These are phyloP conservation scores for Strix aluco DNA, from an alignment of 2,113 vertebrate genomes.

Conservation along the genomic window DNA sequence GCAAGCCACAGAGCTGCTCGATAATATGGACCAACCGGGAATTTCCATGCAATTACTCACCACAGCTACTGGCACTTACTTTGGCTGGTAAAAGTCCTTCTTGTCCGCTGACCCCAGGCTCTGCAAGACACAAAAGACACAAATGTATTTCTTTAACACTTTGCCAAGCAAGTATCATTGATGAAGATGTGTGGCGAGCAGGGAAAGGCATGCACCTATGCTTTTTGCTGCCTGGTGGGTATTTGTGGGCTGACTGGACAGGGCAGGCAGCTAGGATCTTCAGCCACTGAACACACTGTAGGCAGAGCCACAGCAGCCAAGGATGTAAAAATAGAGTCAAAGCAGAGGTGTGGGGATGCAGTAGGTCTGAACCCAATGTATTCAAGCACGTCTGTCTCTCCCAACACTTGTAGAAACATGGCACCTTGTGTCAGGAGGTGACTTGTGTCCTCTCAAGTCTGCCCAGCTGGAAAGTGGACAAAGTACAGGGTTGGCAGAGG, in stretches of 20 bases:
- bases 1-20: neutral
- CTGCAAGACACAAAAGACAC: slow-evolving; percentile 72
- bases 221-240: accelerated
- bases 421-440: neutral
- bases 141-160: neutral
- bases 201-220: neutral
- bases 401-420: neutral
- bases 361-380: neutral
- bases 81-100: slow-evolving; percentile 81
- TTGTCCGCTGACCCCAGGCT: slow-evolving; percentile 86
- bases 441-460: neutral
- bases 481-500: neutral
- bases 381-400: neutral
- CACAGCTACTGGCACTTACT: slow-evolving; percentile 72
- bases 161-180: neutral
- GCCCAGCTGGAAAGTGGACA: neutral
- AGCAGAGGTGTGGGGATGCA: neutral
- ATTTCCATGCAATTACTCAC: slow-evolving; percentile 56
- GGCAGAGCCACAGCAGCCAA: neutral
- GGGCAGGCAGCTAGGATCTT: neutral
- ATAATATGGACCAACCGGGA: neutral
- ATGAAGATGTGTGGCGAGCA: neutral
- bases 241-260: neutral
- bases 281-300: accelerated
- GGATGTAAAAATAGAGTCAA: neutral